A percentile compares a stretch with the other conserved stretches of the same genome.
Conservation (phyloP, 2,113 vertebrate genomes). For the Gallinago paraguaiae region DNA sequence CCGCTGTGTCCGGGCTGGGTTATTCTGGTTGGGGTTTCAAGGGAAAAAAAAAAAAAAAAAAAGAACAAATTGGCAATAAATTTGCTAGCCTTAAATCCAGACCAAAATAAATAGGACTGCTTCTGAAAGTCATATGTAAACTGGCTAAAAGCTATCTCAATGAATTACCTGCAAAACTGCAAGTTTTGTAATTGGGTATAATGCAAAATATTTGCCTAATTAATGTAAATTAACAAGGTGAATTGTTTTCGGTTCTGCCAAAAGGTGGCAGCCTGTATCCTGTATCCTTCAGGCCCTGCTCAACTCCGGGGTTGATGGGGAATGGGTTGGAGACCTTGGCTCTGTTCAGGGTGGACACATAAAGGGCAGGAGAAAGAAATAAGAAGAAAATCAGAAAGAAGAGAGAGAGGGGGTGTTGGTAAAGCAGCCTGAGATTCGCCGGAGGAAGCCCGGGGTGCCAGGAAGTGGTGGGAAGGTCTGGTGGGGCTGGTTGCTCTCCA, state of each 20-base stretch:
- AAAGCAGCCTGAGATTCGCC: neutral
- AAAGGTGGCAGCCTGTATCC: constrained; percentile 39
- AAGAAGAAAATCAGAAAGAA: too few relatives aligned
- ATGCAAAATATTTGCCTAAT: neutral
- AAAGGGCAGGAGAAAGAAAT: neutral
- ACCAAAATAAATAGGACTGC: neutral
- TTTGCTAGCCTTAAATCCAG: neutral
- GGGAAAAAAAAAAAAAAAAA: neutral
- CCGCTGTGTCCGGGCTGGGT: neutral
- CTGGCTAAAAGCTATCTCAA: neutral
- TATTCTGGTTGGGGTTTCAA: neutral
- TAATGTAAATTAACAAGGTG: neutral
- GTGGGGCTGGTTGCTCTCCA: neutral
- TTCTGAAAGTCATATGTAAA: neutral
- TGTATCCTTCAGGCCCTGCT: neutral
- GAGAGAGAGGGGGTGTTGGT: too few relatives aligned
- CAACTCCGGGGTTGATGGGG: neutral
- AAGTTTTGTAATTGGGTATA: accelerated
- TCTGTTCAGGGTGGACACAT: accelerated
- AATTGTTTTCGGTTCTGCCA: neutral
- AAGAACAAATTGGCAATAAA: neutral
- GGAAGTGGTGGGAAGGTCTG: neutral
- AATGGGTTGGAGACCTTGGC: accelerated
- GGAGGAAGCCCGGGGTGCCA: neutral
- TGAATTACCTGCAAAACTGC: neutral